Base-by-base conservation (phyloP, 2,888 invertebrate species). In the Lagria hirta region DNA sequence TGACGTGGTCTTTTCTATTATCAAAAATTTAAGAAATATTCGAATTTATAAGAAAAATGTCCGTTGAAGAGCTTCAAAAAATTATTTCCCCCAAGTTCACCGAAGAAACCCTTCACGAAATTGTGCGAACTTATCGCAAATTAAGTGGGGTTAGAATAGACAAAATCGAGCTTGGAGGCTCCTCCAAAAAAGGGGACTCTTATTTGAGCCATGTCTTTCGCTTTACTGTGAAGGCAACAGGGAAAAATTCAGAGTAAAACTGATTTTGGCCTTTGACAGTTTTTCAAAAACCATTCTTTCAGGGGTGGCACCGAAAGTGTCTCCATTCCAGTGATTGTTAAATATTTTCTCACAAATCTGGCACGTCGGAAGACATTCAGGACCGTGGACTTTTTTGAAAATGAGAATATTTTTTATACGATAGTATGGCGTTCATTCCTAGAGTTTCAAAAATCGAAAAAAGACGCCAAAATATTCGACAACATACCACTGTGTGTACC, bases 311-410 rank as follows among this genome's bases (percentile, higher is more conserved):
- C n/a, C n/a, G n/a, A n/a, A n/a, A n/a, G n/a, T n/a, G 15, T 55
- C 17, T 40, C 42, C 28, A 64, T 81, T 1, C 79, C 78, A 58
- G 66, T 83, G 0, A 72, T 86, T 7, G 72, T 83, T 0, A 87
- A 87, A 65, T 75, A 75, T n/a, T 75, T 86, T 52, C 86, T 86
- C 0, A 75, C 74, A 34, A 84, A 79, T 57, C 45, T 78, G 1
- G 80, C 78, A 0, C 69, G 84, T 15, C 75, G 80, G 1, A 79
- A 81, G 15, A 80, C 86, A 0, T 86, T 77, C 54, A 74, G 81
- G 41, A 82, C 81, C 21, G 60, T 73, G 2, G 83, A 82, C 28
- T 86, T 86, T 63, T 87, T 86, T 58, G 71, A 72, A 47, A 86
- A 86, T 60, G 86, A 87, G 68, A 81, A 82, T 0, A 69, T 72